phyloP scores from a whole-genome alignment of 2,888 invertebrate species.

The Amorpha juglandis region DNA sequence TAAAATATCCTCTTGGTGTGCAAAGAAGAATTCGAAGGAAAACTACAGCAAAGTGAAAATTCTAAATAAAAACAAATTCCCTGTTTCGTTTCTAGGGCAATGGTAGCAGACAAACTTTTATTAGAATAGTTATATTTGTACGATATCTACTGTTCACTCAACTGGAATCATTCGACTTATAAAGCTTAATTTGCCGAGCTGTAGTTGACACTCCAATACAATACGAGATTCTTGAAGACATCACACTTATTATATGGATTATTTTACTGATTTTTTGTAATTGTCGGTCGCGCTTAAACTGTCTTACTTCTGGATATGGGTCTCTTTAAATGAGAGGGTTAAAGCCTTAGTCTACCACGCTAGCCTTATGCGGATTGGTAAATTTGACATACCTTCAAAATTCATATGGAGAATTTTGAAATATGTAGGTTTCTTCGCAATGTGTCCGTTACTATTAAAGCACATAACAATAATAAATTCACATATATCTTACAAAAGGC shows the following conservation, averaged over 20 bases:
- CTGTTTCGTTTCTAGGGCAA: conserved; percentile 11
- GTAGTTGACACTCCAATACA: not conserved
- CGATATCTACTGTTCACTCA: not conserved
- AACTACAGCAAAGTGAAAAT: conserved; percentile 10
- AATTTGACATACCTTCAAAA: too few relatives aligned
- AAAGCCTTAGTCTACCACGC: too few relatives aligned
- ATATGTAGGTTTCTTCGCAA: too few relatives aligned
- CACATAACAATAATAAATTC: too few relatives aligned
- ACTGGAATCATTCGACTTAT: not conserved
- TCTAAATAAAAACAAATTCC: conserved; percentile 19
- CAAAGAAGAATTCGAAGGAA: conserved; percentile 6
- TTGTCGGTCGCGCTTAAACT: too few relatives aligned
- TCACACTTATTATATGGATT: not conserved
- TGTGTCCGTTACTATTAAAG: too few relatives aligned
- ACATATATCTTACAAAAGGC: too few relatives aligned
- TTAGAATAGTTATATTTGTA: conserved; percentile 11
- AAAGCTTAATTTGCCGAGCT: not conserved
- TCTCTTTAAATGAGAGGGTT: too few relatives aligned
- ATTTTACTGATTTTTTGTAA: too few relatives aligned
- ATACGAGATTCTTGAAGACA: not conserved
- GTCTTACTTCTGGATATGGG: too few relatives aligned
- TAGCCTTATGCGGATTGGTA: too few relatives aligned
- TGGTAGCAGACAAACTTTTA: conserved; percentile 15
- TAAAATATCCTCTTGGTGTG: not conserved
- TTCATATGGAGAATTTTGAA: too few relatives aligned